Evolutionary conservation across 2,888 invertebrate species (phyloP), one percentile per base, ranked within the genome.

Genomic region (Sinohyriopsis cumingii): DNA sequence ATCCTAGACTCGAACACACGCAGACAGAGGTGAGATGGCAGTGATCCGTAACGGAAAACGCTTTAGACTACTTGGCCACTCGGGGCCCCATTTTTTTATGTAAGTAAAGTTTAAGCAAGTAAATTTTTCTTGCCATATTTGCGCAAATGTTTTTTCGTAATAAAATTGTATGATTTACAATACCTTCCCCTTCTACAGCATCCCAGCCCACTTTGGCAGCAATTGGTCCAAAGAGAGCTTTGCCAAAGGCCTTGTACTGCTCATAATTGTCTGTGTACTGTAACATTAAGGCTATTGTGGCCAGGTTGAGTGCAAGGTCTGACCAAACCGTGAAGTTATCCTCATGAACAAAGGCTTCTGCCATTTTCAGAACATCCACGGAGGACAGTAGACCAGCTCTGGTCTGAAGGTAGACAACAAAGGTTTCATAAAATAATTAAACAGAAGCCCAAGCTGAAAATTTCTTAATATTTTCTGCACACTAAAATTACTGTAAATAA

Each of bases 321-420:
- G 94, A 94, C 98, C 98, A 98, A 0, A 98, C 98, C 0, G 97
- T 96, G 91, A 95, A 98, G 90, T 97, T 95, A 56, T 93, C 94
- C 90, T 98, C 97, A 80, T 95, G 93, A 76, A 93, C 92, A 88
- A 94, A 97, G 0, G 96, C 95, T 83, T 94, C 93, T 87, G 96
- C 93, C n/a, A 98, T 92, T 86, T 94, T 93, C 67, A 98, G 91
- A 1, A 95, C 94, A 88, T 95, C 91, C 0, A 94, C 94, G 19
- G 96, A 95, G 71, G 94, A 93, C 5, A 94, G 93, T 78, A 94
- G 93, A 0, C 97, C 97, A 5, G 97, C 95, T 66, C 91, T 95
- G 22, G 87, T 88, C 90, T 89, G 72, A 15, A 74, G 72, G 33
- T n/a, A 64, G 55, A 12, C 25, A 53, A 24, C 19, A 67, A n/a